Base-by-base conservation (phyloP, 1,140 invertebrate species). In the Manduca sexta region DNA sequence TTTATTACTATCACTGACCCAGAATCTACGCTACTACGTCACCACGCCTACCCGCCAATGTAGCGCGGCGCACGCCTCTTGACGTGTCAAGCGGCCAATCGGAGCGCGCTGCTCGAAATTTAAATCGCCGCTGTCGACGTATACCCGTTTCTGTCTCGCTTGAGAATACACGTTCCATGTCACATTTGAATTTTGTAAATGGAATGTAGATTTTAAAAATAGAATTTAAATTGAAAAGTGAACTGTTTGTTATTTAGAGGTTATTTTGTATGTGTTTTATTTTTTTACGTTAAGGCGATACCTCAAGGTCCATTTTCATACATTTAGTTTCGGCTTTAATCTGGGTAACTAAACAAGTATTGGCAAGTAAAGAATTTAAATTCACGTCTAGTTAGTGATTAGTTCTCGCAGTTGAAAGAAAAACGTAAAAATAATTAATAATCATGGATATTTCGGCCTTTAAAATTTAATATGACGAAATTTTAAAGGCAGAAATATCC, bases 1-100 rank as follows among this genome's bases (percentile, higher is more conserved):
- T 77, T 79, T 75, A 77, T 76, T 70, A 68, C 56, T 66, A 73
- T 76, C 65, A 66, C 56, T 74, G 64, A 62, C 62, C 61, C 62
- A 67, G 73, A 78, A 76, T 76, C 72, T 58, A 69, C 70, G 71
- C 70, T 3, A 26, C 21, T 26, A 26, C 21, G 60, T 71, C 61
- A 60, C 62, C 64, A 74, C 75, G 73, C 73, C 71, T 59, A 73
- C 52, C 51, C 60, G 60, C 51, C 64, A 60, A 61, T 60, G 59
- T 58, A 59, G 52, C 64, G 49, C 57, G 62, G 56, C 64, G 59
- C 68, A 75, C 78, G 75, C 77, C 77, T 69, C 58, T 64, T 49
- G 44, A 48, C 26, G 46, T 47, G 44, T 43, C 49, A 45, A 17
- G 35, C 56, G 38, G 49, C 79, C 77, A 83, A 83, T 83, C 62